These are phyloP conservation scores for Abrostola tripartita DNA, from an alignment of 2,888 invertebrate genomes.

Conservation along the genomic window DNA sequence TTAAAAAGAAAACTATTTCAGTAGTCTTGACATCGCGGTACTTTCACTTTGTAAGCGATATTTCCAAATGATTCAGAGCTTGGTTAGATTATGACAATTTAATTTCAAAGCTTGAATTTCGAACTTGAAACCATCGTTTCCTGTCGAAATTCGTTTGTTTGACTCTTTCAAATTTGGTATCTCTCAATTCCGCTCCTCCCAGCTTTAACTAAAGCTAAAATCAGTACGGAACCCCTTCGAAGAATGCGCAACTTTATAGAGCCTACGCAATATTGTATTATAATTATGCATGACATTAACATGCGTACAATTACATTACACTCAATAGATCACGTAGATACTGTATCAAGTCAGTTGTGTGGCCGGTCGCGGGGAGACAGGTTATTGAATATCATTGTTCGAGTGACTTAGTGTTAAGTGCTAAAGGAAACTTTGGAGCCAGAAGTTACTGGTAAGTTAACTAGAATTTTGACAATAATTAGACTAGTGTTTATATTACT, in stretches of 20 bases:
- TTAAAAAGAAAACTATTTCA: too few relatives aligned
- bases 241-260: not conserved
- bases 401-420: conserved; percentile 13
- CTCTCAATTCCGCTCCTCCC: too few relatives aligned
- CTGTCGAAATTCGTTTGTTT: too few relatives aligned
- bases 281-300: conserved; percentile 20
- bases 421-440: not conserved
- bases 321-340: conserved; percentile 31
- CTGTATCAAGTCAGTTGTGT: conserved; percentile 25
- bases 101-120: too few relatives aligned
- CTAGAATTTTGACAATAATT: not conserved
- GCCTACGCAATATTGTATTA: conserved; percentile 26
- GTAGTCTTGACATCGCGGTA: too few relatives aligned
- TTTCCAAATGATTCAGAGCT: too few relatives aligned
- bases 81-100: too few relatives aligned
- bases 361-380: conserved; percentile 2
- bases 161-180: too few relatives aligned
- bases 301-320: conserved; percentile 29
- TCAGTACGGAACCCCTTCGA: conserved; percentile 12
- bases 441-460: not conserved
- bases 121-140: too few relatives aligned
- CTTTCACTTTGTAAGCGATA: too few relatives aligned
- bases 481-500: too few relatives aligned
- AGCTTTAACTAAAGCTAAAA: too few relatives aligned
- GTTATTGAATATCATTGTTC: conserved; percentile 7